phyloP scores from a whole-genome alignment of 2,888 invertebrate species.

The Drosophila anomalipes region DNA sequence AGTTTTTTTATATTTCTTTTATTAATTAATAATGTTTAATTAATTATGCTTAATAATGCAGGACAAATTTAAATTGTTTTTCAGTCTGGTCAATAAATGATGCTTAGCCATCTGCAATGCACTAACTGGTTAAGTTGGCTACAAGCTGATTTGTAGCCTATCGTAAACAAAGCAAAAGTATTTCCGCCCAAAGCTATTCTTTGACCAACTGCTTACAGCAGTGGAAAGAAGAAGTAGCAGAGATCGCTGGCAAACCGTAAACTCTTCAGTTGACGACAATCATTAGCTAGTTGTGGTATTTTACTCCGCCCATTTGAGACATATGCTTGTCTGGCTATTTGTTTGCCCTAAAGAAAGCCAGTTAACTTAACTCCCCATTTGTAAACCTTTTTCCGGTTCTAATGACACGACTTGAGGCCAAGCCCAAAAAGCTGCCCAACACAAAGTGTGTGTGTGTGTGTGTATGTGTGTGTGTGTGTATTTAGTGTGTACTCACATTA shows the following conservation, averaged over 20 bases:
- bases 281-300: constrained; percentile 51
- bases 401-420: constrained; percentile 56
- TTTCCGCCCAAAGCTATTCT: constrained; percentile 21
- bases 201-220: constrained; percentile 11
- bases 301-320: constrained; percentile 33
- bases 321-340: constrained; percentile 17
- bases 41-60: not conserved
- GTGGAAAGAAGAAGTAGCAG: constrained; percentile 1
- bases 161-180: constrained; percentile 12
- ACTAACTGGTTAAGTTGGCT: not conserved
- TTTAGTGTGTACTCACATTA: constrained; percentile 46
- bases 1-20: not conserved
- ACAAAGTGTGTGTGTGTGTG: not conserved
- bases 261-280: constrained; percentile 40
- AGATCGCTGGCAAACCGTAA: constrained; percentile 25
- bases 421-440: constrained; percentile 49
- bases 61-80: not conserved
- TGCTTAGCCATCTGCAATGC: not conserved
- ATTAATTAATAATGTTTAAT: not conserved
- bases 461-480: not conserved
- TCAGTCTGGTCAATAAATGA: not conserved
- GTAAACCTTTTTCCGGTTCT: constrained; percentile 66
- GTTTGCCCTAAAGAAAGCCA: constrained; percentile 55
- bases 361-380: constrained; percentile 62
- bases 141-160: constrained; percentile 15